Evolutionary conservation across 2,888 invertebrate genomes (phyloP).

Genomic region (Melanostoma mellinum): DNA sequence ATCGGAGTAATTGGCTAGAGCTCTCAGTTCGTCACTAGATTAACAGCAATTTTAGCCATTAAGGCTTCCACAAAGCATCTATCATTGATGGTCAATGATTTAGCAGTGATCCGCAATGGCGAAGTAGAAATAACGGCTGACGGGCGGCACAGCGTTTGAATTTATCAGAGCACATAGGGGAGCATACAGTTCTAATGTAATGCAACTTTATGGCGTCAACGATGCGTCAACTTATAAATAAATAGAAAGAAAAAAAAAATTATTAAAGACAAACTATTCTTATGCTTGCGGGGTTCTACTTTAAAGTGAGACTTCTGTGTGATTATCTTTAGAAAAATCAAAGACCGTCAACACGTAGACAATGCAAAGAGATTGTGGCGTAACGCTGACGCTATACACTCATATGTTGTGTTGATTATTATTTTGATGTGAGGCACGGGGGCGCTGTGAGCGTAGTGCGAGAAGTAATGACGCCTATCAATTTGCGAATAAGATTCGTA

Average conservation of each 20-base stretch:
- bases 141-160: constrained; percentile 29
- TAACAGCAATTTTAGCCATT: constrained; percentile 50
- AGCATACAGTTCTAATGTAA: constrained; percentile 55
- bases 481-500: constrained; percentile 36
- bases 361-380: constrained; percentile 15
- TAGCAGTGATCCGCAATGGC: constrained; percentile 8
- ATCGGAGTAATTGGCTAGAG: constrained; percentile 48
- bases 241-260: constrained; percentile 10
- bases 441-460: constrained; percentile 7
- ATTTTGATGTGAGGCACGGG: constrained; percentile 24
- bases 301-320: constrained; percentile 34
- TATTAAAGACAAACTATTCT: too few species aligned
- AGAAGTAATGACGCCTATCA: constrained; percentile 54
- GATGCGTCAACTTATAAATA: constrained; percentile 57
- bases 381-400: constrained; percentile 12
- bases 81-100: constrained; percentile 62
- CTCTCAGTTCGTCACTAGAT: constrained; percentile 22
- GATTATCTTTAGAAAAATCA: constrained; percentile 32
- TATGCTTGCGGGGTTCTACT: constrained; percentile 21
- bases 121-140: constrained; percentile 26
- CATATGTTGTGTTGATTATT: constrained; percentile 22
- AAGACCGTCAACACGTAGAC: not conserved
- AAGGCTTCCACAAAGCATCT: constrained; percentile 23
- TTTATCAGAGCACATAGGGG: constrained; percentile 63
- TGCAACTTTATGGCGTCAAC: constrained; percentile 49